Evolutionary conservation across 1,140 invertebrate genomes (phyloP), one percentile per base, ranked within the genome.

Genomic region (Drosophila sturtevanti): DNA sequence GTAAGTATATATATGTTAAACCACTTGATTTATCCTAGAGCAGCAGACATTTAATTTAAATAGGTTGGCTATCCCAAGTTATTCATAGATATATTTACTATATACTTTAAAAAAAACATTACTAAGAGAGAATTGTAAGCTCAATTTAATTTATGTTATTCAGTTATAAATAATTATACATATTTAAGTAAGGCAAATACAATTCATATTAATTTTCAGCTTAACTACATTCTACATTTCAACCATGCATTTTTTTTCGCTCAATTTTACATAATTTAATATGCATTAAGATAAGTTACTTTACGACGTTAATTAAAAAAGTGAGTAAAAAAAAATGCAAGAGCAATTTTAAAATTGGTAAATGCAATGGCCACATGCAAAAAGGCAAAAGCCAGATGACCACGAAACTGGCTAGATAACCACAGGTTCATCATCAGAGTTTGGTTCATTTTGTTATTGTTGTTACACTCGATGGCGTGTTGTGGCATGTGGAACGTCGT

Each of bases 371-470:
- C 16, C 63, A 72, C 31, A 61, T 76, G 67, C n/a, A 62, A 73
- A 16, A 38, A 55, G 59, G 34, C 62, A 64, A 61, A 68, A 69
- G 63, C 48, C 62, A 68, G 61, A 73, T 41, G 69, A 44, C 66
- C 35, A 65, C 51, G 64, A 51, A 22, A 31, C 59, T 34, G 63
- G 75, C 66, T 65, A 77, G 64, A 79, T 64, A 77, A 76, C 81
- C 82, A 65, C 81, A 81, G 76, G 79, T 77, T 67, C 63, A 68
- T 87, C 81, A 86, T 87, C 77, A 69, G 63, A 14, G 55, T 16
- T 54, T 31, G 21, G 62, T 38, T 73, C 18, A 44, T 59, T 52
- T 64, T 56, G 63, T 44, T 64, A 48, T 48, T 59, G 51, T 48
- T 55, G 72, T 62, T 61, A 22, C 21, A 51, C 35, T 41, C 63